These are phyloP conservation scores for Cerastis rubricosa DNA, from an alignment of 2,888 invertebrate species.

Conservation along the genomic window DNA sequence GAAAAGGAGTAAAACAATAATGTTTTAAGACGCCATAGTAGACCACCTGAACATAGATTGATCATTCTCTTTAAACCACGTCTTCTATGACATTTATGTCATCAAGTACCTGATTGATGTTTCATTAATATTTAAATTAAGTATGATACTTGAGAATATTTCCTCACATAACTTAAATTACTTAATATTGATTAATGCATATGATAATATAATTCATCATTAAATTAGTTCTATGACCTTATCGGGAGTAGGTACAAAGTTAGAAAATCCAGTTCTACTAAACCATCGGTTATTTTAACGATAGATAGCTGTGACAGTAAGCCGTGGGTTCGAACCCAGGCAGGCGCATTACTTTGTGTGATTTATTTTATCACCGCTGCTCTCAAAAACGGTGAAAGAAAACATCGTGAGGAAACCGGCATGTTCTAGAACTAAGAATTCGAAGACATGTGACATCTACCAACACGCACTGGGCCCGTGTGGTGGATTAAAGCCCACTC, in stretches of 20 bases:
- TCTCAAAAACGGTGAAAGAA: too few relatives aligned
- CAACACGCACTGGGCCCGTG: too few relatives aligned
- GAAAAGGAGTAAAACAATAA: too few relatives aligned
- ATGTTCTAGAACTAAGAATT: too few relatives aligned
- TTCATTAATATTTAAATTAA: slow-evolving; percentile 35
- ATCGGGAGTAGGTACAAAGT: background rate
- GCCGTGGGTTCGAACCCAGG: too few relatives aligned
- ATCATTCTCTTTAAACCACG: background rate
- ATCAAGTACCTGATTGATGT: slow-evolving; percentile 4
- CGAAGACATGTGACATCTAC: too few relatives aligned
- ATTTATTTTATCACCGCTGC: too few relatives aligned
- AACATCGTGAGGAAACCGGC: too few relatives aligned
- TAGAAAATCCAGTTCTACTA: background rate
- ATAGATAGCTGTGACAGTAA: too few relatives aligned
- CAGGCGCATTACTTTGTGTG: too few relatives aligned
- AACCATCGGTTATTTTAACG: background rate
- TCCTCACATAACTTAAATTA: background rate
- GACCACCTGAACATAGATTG: slow-evolving; percentile 17
- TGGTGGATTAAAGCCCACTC: too few relatives aligned
- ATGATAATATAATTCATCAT: background rate
- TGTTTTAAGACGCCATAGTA: too few relatives aligned
- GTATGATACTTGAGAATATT: background rate
- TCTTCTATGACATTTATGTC: slow-evolving; percentile 18
- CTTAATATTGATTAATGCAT: slow-evolving; percentile 1
- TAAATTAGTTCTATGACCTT: background rate